phyloP scores from a whole-genome alignment of 2,888 invertebrate species.

The Acleris laterana region DNA sequence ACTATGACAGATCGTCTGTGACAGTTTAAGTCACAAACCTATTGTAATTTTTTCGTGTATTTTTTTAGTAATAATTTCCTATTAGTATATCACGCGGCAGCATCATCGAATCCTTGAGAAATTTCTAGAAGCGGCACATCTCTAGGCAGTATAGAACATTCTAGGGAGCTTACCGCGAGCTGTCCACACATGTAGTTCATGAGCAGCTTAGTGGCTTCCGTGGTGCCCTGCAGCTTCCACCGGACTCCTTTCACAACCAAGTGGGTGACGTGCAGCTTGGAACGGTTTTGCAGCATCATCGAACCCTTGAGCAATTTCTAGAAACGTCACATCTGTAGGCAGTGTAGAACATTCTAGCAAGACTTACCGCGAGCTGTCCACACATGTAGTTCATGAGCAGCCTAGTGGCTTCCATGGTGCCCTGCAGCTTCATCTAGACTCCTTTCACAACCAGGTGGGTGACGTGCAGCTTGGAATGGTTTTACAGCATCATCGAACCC shows the following conservation, averaged over 20 bases:
- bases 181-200: constrained; percentile 92
- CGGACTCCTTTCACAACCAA: constrained; percentile 96
- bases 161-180: constrained; percentile 86
- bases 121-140: too few relatives aligned
- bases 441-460: constrained; percentile 95
- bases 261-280: constrained; percentile 89
- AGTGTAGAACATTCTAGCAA: too few relatives aligned
- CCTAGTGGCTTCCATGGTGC: constrained; percentile 94
- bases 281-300: constrained; percentile 94
- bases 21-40: too few relatives aligned
- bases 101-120: too few relatives aligned
- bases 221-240: constrained; percentile 93
- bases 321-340: background rate
- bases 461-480: constrained; percentile 90
- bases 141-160: too few relatives aligned
- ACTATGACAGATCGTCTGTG: too few relatives aligned
- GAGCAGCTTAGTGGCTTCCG: constrained; percentile 92
- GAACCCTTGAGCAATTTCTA: background rate
- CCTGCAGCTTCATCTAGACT: constrained; percentile 93
- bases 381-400: constrained; percentile 92
- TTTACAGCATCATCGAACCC: constrained; percentile 90
- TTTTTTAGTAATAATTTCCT: too few relatives aligned
- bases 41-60: too few relatives aligned
- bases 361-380: constrained; percentile 89
- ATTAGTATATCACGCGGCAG: too few relatives aligned